Evolutionary conservation across 2,113 vertebrate species (phyloP).

Genomic region (Halichoeres trimaculatus): DNA sequence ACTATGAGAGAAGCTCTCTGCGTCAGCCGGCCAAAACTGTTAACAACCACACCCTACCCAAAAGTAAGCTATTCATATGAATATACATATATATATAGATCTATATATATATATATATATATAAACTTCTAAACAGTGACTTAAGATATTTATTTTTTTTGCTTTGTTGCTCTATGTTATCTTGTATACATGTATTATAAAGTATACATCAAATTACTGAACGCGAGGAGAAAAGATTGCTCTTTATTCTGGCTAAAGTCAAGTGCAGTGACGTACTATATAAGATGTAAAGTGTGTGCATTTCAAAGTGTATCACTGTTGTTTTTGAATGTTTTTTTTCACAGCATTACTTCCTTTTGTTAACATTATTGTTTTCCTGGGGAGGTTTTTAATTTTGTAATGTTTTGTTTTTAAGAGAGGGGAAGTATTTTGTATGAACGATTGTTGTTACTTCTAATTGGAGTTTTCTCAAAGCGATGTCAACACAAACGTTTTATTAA

Average conservation of each 20-base stretch:
- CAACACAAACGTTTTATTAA: conserved; percentile 47
- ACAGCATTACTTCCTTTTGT: conserved; percentile 64
- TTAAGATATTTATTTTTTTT: conserved; percentile 91
- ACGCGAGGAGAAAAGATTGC: conserved; percentile 67
- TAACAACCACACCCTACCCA: conserved; percentile 83
- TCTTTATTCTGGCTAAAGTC: conserved; percentile 78
- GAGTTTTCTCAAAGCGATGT: conserved; percentile 51
- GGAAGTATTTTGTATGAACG: conserved; percentile 65
- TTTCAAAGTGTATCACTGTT: conserved; percentile 79
- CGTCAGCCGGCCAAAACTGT: conserved; percentile 59
- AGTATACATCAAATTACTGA: conserved; percentile 75
- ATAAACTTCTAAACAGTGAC: conserved; percentile 79
- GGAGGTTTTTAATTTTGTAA: conserved; percentile 25
- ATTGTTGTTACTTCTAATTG: conserved; percentile 58
- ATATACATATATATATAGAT: conserved; percentile 51
- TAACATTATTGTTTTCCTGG: conserved; percentile 54
- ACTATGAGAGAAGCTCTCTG: conserved; percentile 39
- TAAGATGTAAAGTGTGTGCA: conserved; percentile 81
- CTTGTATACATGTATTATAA: conserved; percentile 82
- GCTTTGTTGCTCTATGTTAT: conserved; percentile 84
- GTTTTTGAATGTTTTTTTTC: conserved; percentile 71
- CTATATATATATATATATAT: conserved; percentile 74
- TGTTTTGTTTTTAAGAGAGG: conserved; percentile 42
- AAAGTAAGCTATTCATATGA: conserved; percentile 88
- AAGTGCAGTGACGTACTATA: conserved; percentile 69